phyloP scores from a whole-genome alignment of 2,888 invertebrate species.

The Hirtodrosophila confusa region DNA sequence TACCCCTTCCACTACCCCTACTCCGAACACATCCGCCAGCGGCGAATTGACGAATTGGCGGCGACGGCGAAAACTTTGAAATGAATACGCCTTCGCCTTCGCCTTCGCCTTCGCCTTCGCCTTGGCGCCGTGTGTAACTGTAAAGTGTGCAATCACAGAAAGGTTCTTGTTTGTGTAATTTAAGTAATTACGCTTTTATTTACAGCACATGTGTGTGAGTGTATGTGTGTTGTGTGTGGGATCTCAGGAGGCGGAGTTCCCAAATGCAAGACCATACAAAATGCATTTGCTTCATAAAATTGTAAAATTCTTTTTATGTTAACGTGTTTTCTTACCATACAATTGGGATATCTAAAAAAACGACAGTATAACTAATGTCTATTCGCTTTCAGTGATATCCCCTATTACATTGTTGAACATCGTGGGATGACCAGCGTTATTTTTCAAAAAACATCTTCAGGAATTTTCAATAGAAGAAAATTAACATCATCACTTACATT shows the following conservation, averaged over 20 bases:
- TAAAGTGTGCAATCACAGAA: conserved; percentile 71
- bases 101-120: conserved; percentile 2
- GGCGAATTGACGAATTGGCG: conserved; percentile 34
- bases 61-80: conserved; percentile 45
- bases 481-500: too few relatives aligned
- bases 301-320: not conserved
- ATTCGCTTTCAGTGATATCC: too few relatives aligned
- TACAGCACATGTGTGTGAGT: conserved; percentile 11
- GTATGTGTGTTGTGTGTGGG: conserved; percentile 7
- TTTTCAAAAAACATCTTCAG: too few relatives aligned
- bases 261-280: conserved; percentile 18
- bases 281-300: conserved; percentile 22
- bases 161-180: conserved; percentile 59
- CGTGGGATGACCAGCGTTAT: too few relatives aligned
- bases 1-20: conserved; percentile 8
- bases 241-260: not conserved
- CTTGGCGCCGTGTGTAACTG: conserved; percentile 35
- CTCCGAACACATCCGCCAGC: conserved; percentile 50
- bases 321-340: not conserved
- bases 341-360: too few relatives aligned
- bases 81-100: conserved; percentile 43
- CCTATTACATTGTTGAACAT: too few relatives aligned
- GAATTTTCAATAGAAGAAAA: too few relatives aligned
- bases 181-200: conserved; percentile 65
- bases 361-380: too few relatives aligned